phyloP scores from a whole-genome alignment of 2,888 invertebrate species.

The Drosophila paracracens region DNA sequence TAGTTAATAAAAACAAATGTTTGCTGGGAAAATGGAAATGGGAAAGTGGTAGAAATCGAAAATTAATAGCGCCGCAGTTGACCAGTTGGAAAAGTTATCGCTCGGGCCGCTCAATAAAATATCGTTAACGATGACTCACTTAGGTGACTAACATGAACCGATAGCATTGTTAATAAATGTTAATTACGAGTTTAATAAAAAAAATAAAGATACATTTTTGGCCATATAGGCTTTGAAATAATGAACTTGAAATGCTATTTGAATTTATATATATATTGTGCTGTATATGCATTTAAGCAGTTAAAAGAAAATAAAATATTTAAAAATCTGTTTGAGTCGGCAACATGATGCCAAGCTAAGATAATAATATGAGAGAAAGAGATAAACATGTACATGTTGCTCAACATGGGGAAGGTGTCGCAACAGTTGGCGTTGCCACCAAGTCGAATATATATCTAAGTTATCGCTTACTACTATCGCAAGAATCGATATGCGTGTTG shows the following conservation, averaged over 20 bases:
- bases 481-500: constrained; percentile 42
- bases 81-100: not conserved
- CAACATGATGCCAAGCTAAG: not conserved
- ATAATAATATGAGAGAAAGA: not conserved
- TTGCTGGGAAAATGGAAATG: not conserved
- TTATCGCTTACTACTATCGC: constrained; percentile 33
- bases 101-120: not conserved
- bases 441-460: not conserved
- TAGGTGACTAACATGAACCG: not conserved
- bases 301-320: not conserved
- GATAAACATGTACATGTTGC: not conserved
- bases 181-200: not conserved
- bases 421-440: constrained; percentile 38
- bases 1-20: not conserved
- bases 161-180: not conserved
- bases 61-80: not conserved
- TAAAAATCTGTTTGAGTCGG: not conserved
- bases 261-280: too few species aligned
- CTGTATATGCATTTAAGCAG: not conserved
- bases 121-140: constrained; percentile 1
- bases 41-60: not conserved
- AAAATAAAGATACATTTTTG: not conserved
- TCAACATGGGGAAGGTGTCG: constrained; percentile 6
- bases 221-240: not conserved
- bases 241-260: not conserved